Base-by-base conservation (phyloP, 2,888 invertebrate species). In the Leptinotarsa rubiginosa region DNA sequence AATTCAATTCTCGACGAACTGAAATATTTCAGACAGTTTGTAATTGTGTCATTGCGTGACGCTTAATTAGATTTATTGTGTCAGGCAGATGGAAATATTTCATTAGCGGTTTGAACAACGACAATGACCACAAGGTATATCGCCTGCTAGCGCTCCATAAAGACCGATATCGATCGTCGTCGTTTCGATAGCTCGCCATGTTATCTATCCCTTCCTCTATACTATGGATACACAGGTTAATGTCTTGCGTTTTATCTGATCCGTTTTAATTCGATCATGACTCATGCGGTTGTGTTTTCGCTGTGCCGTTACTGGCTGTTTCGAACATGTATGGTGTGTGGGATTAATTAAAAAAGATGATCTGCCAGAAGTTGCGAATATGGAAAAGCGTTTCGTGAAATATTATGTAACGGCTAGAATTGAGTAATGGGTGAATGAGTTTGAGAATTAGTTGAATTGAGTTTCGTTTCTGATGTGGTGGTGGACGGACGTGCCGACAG, bases 41-140 rank as follows among this genome's bases (percentile, higher is more conserved):
- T 79, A 81, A 78, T 79, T 79, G 78, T 80, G 77, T 78, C 80
- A 77, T 75, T 75, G 76, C 79, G 80, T 81, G 80, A 73, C 80
- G 78, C 75, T 80, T 80, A 80, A 80, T 80, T 81, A 79, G 80
- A 80, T 80, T 80, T 78, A 80, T 81, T 80, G 78, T 80, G 75
- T 70, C 71, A 69, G 69, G 71, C 76, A 74, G 76, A 79, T 80
- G 78, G 78, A 78, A 78, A 78, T 79, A 79, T 80, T 80, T 78
- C 79, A 78, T 80, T 81, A 78, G 69, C 56, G 68, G 69, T 64
- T 47, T 65, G 65, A 66, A 64, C 70, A 47, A 41, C 69, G 59
- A 65, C 70, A 73, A 54, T 73, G 76, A 71, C 73, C 73, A 65
- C 75, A 75, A 73, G 73, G 59, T 70, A 68, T 68, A 62, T 62